These are phyloP conservation scores for Ladona fulva DNA, from an alignment of 1,140 invertebrate species.

Conservation along the genomic window DNA sequence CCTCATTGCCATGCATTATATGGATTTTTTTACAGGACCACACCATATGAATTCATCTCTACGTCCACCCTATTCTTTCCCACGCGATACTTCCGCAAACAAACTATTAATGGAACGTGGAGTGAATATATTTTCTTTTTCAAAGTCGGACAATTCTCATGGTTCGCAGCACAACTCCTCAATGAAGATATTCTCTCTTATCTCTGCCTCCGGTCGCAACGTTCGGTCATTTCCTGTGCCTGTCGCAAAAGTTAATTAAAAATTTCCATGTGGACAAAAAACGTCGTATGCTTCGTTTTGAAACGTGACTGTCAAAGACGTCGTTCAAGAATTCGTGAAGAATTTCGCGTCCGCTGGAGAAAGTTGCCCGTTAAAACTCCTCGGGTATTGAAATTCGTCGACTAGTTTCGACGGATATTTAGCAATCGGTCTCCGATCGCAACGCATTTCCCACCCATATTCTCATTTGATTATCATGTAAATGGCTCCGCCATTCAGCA, in stretches of 20 bases:
- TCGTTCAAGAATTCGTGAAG: too few relatives aligned
- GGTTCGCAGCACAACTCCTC: background rate
- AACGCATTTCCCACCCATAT: too few relatives aligned
- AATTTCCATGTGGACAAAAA: background rate
- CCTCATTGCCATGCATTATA: background rate
- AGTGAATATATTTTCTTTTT: background rate
- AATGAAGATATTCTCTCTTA: background rate
- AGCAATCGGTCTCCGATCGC: too few relatives aligned
- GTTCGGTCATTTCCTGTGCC: background rate
- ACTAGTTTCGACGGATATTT: too few relatives aligned
- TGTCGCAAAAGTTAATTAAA: background rate
- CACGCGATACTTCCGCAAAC: background rate
- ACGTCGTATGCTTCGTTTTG: too few relatives aligned
- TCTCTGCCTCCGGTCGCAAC: background rate
- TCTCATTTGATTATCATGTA: too few relatives aligned
- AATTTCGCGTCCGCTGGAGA: too few relatives aligned
- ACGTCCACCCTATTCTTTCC: background rate
- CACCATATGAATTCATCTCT: background rate
- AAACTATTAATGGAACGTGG: background rate
- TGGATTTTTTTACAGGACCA: too few relatives aligned
- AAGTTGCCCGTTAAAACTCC: too few relatives aligned
- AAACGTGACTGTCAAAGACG: too few relatives aligned
- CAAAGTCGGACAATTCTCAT: background rate
- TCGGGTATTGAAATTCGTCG: too few relatives aligned
- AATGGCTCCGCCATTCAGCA: too few relatives aligned